Evolutionary conservation across 2,888 invertebrate genomes (phyloP), one percentile per base, ranked within the genome.

Genomic region (Drosophila mayaguana): DNA sequence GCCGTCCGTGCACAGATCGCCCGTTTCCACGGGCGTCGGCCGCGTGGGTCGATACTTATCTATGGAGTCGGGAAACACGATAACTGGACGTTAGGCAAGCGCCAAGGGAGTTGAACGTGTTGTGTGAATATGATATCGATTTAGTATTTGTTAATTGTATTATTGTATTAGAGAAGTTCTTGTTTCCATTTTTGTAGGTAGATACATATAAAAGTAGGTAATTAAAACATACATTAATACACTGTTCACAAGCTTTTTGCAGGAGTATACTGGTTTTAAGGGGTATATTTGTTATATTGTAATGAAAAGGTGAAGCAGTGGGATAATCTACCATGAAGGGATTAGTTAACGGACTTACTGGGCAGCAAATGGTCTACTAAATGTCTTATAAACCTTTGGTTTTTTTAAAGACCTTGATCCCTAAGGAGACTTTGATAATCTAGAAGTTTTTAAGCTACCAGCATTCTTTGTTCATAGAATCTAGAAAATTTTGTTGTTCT

Each of bases 41-140:
- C 60, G 53, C 0, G 53, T 18, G 1, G 48, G 46, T 1, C 70
- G 63, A 62, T 54, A 60, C 45, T 63, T 74, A 55, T 55, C 80
- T 72, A 72, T n/a, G 40, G 72, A 70, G 57, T 72, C 81, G 65
- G 86, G 86, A 80, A 77, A 86, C 63, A 86, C 76, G 78, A 86
- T 64, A 83, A 59, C 87, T 87, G 73, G 70, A 76, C 60, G 73
- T 83, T 83, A 83, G 72, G 74, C 81, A 70, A 65, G 50, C 36
- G 72, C 65, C 78, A 70, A 62, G 74, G 56, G 72, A 75, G 55
- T 77, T 68, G 56, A 56, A 71, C 68, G 59, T 46, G 57, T 54
- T 40, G 38, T 55, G 38, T 85, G 54, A 78, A 59, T 7, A 14
- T 20, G 70, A 57, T 40, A 77, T 65, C 61, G 75, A 74, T 70